These are phyloP conservation scores for Heteropelma amictum DNA, from an alignment of 2,888 invertebrate genomes.

Conservation along the genomic window DNA sequence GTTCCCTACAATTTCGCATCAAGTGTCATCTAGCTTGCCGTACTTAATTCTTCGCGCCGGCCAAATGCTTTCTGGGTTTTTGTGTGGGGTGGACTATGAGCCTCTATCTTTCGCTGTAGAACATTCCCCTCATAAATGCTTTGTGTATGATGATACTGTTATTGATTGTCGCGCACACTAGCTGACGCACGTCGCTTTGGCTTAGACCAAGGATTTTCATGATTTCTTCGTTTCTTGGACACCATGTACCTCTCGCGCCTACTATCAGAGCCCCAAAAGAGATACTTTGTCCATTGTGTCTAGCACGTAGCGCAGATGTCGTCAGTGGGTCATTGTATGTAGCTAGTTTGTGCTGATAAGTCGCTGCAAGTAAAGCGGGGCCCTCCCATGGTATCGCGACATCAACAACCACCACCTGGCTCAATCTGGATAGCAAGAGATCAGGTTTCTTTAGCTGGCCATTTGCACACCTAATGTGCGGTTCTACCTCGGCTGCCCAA, in stretches of 20 bases:
- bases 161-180: too few species aligned
- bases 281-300: neutral
- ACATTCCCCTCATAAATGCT: too few species aligned
- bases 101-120: too few species aligned
- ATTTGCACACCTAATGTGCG: slow-evolving; percentile 10
- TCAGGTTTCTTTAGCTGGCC: slow-evolving; percentile 64
- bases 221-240: slow-evolving; percentile 76
- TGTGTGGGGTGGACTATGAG: too few species aligned
- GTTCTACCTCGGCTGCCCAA: slow-evolving; percentile 9
- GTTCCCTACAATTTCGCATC: too few species aligned
- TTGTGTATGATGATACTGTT: too few species aligned
- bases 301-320: neutral
- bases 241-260: slow-evolving; percentile 41
- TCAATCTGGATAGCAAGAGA: slow-evolving; percentile 62
- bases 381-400: slow-evolving; percentile 60
- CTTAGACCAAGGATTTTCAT: slow-evolving; percentile 58
- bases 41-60: too few species aligned
- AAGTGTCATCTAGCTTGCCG: too few species aligned
- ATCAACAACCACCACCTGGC: slow-evolving; percentile 64
- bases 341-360: slow-evolving; percentile 36
- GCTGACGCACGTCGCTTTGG: neutral
- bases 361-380: slow-evolving; percentile 26
- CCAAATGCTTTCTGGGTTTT: too few species aligned
- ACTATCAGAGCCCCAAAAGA: slow-evolving; percentile 28
- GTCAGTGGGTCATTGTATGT: slow-evolving; percentile 30